Evolutionary conservation across 1,140 invertebrate genomes (phyloP).

Genomic region (Brachionus calyciflorus): DNA sequence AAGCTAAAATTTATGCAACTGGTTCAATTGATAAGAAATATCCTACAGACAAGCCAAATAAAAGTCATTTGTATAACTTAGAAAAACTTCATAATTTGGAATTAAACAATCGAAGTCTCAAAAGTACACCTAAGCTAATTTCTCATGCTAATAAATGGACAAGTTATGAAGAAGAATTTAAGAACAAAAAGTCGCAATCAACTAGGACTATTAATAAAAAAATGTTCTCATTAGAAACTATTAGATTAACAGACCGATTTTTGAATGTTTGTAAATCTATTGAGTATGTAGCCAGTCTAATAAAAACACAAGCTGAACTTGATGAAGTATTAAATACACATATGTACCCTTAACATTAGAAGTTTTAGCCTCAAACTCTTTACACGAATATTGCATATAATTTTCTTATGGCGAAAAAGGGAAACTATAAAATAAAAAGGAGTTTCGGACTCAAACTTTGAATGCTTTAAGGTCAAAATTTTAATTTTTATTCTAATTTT

Average conservation of each 20-base stretch:
- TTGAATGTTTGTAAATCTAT: conserved; percentile 22
- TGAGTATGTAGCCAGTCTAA: conserved; percentile 8
- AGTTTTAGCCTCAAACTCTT: no score
- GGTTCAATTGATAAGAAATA: background rate
- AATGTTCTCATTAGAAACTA: background rate
- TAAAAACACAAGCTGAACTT: conserved; percentile 25
- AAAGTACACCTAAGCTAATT: background rate
- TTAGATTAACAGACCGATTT: conserved; percentile 18
- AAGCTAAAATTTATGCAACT: background rate
- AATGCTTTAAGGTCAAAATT: no score
- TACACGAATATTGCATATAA: no score
- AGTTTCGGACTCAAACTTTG: no score
- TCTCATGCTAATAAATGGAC: conserved; percentile 19
- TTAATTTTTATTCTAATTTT: no score
- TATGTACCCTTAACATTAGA: no score
- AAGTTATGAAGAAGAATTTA: background rate
- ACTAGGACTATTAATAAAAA: background rate
- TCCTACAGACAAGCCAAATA: no score
- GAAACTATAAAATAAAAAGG: no score
- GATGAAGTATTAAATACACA: conserved; percentile 41
- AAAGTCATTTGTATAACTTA: background rate
- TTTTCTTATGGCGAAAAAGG: no score
- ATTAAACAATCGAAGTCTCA: background rate
- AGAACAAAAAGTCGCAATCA: conserved; percentile 9
- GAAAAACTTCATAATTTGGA: background rate